Conservation (phyloP, 1,140 invertebrate species). For the Polyergus mexicanus region DNA sequence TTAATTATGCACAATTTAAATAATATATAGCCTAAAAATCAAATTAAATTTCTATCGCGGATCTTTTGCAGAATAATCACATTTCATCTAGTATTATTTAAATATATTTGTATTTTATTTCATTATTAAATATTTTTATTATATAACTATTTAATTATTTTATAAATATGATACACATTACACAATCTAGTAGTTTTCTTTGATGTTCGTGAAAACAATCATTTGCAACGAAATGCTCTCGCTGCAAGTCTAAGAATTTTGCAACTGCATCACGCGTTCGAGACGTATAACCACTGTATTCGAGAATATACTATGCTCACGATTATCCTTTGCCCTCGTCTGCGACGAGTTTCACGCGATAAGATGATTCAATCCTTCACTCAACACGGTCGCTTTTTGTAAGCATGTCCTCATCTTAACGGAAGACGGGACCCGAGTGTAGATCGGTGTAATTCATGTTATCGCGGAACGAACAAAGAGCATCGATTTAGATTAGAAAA, state of each 20-base stretch:
- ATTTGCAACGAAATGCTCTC: neutral
- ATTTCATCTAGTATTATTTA: neutral
- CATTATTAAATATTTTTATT: neutral
- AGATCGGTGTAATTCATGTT: conserved; percentile 68
- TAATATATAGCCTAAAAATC: neutral
- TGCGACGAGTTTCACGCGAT: conserved; percentile 37
- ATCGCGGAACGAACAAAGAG: conserved; percentile 64
- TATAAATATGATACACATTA: no score
- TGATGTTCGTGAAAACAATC: neutral
- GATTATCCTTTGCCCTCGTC: conserved; percentile 31
- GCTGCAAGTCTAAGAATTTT: neutral
- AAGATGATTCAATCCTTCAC: conserved; percentile 44
- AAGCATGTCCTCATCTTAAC: conserved; percentile 24
- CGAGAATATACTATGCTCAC: neutral
- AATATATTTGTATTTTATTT: conserved; percentile 1
- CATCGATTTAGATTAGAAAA: conserved; percentile 72
- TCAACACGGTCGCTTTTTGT: conserved; percentile 12
- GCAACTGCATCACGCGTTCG: conserved; percentile 8
- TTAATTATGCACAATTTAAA: neutral
- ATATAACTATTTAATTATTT: neutral
- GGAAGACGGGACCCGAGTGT: conserved; percentile 62
- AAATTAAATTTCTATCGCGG: neutral
- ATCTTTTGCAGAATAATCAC: neutral
- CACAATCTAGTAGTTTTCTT: neutral
- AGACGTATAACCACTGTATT: neutral